These are phyloP conservation scores for Amphipoea oculea DNA, from an alignment of 2,888 invertebrate species.

Conservation along the genomic window DNA sequence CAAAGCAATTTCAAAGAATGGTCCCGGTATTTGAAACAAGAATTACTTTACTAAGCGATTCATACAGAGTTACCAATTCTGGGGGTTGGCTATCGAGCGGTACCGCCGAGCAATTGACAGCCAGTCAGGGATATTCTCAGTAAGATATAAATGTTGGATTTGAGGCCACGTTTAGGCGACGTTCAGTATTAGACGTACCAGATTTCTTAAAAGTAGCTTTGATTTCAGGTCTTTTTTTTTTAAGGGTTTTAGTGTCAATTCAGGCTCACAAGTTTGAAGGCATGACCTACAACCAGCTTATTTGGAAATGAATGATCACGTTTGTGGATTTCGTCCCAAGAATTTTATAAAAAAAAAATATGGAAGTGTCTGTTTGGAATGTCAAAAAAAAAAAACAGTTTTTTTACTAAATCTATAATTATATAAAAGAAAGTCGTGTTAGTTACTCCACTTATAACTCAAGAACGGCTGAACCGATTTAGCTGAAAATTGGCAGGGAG, in stretches of 20 bases:
- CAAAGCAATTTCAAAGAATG: constrained; percentile 70
- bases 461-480: no score
- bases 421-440: no score
- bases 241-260: background rate
- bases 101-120: constrained; percentile 65
- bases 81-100: constrained; percentile 43
- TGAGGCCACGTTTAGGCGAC: constrained; percentile 9
- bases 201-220: constrained; percentile 26
- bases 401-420: background rate
- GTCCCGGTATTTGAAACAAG: constrained; percentile 69
- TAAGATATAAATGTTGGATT: constrained; percentile 29
- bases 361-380: background rate
- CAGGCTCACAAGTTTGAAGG: background rate
- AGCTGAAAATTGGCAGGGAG: no score
- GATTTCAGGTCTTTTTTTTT: background rate
- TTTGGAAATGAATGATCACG: background rate
- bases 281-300: background rate
- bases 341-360: background rate
- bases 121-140: constrained; percentile 45
- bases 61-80: constrained; percentile 52
- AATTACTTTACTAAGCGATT: constrained; percentile 66
- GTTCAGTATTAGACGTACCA: constrained; percentile 10
- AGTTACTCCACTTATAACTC: no score
- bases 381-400: background rate
- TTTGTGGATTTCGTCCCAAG: background rate